phyloP scores from a whole-genome alignment of 2,888 invertebrate species.

The Mystacides longicornis region DNA sequence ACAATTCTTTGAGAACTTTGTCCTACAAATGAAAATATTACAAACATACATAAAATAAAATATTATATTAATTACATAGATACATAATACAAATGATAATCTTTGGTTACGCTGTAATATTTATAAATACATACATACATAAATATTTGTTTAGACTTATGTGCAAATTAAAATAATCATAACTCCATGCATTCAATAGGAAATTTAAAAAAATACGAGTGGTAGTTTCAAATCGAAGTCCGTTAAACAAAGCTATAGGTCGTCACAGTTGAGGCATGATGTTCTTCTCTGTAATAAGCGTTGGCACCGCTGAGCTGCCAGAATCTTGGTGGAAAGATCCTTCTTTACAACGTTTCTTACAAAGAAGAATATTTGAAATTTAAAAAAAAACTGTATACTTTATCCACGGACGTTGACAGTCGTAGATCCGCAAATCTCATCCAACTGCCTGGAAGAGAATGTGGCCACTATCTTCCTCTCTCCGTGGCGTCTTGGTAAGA shows the following conservation, averaged over 20 bases:
- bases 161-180: not conserved
- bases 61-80: not conserved
- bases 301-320: no score
- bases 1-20: not conserved
- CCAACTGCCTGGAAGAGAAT: slow-evolving; percentile 58
- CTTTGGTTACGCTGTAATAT: not conserved
- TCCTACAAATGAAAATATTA: not conserved
- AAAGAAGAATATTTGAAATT: no score
- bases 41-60: not conserved
- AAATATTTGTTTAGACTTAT: not conserved
- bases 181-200: not conserved
- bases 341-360: no score
- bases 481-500: slow-evolving; percentile 52
- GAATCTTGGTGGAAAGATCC: no score
- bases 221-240: not conserved
- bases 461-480: slow-evolving; percentile 57
- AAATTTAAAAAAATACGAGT: not conserved
- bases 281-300: no score
- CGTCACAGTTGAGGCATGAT: no score
- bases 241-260: not conserved
- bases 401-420: slow-evolving; percentile 49
- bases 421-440: slow-evolving; percentile 55
- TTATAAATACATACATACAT: not conserved
- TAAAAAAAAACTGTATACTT: no score
- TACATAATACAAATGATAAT: not conserved